A percentile compares a stretch with the other conserved stretches of the same genome.
Evolutionary conservation across 2,888 invertebrate species (phyloP).

Genomic region (Bursaphelenchus okinawaensis): DNA sequence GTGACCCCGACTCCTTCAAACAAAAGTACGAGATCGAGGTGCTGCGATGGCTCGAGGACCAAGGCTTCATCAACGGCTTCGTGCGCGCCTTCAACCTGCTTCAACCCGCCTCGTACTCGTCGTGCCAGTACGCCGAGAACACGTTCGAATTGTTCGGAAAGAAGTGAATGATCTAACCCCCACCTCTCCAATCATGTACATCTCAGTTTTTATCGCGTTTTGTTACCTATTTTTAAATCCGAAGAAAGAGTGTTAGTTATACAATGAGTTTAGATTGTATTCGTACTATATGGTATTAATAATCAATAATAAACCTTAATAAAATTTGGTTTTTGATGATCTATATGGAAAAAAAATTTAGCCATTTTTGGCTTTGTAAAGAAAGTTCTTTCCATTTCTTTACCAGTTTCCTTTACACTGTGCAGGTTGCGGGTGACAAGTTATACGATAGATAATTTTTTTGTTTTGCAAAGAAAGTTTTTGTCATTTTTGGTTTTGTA

Average conservation of each 20-base stretch:
- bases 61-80: constrained; percentile 58
- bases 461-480: too few relatives aligned
- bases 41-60: constrained; percentile 48
- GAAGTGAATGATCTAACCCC: constrained; percentile 9
- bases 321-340: too few relatives aligned
- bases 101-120: constrained; percentile 54
- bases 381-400: too few relatives aligned
- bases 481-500: too few relatives aligned
- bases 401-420: too few relatives aligned
- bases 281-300: background rate
- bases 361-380: too few relatives aligned
- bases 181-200: constrained; percentile 1
- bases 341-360: too few relatives aligned
- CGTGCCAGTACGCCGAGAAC: constrained; percentile 57
- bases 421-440: too few relatives aligned
- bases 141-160: constrained; percentile 57
- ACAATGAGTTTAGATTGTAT: too few relatives aligned
- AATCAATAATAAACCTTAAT: too few relatives aligned
- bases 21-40: constrained; percentile 53
- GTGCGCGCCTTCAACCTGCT: constrained; percentile 58
- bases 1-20: constrained; percentile 58
- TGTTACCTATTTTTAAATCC: background rate
- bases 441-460: too few relatives aligned
- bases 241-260: background rate
- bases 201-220: background rate